Conservation (phyloP, 2,113 vertebrate species). For the Cyprinus carpio region DNA sequence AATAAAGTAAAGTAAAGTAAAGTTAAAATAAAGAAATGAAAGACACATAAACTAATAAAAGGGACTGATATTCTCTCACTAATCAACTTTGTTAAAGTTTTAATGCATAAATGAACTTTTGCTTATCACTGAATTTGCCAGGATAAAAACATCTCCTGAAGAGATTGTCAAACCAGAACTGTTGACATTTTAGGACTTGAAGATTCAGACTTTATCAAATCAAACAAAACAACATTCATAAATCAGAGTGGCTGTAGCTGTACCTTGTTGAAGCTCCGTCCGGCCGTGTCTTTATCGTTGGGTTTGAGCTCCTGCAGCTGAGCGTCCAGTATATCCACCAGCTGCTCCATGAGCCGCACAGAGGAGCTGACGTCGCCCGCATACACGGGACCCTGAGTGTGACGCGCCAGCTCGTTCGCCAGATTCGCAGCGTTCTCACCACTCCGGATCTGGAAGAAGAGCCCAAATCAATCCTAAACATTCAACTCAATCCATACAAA, state of each 20-base stretch:
- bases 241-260: neutral
- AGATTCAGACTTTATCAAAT: neutral
- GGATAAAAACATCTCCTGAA: neutral
- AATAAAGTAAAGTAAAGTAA: neutral
- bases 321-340: conserved; percentile 96
- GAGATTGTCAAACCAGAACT: neutral
- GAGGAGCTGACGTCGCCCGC: conserved; percentile 96
- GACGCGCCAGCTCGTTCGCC: conserved; percentile 95
- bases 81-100: neutral
- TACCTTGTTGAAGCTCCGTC: conserved; percentile 99
- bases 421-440: conserved; percentile 97
- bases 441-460: conserved; percentile 84
- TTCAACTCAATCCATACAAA: neutral
- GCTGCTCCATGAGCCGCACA: conserved; percentile 94
- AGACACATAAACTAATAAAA: neutral
- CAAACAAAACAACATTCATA: neutral
- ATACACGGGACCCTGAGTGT: conserved; percentile 93
- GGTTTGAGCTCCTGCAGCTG: conserved; percentile 94
- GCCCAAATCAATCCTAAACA: neutral
- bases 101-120: neutral
- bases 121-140: neutral
- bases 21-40: neutral
- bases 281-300: conserved; percentile 88
- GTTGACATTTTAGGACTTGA: neutral
- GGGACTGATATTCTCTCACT: neutral